phyloP scores from a whole-genome alignment of 92 coral and sea anemone species.

The Metridium senile region DNA sequence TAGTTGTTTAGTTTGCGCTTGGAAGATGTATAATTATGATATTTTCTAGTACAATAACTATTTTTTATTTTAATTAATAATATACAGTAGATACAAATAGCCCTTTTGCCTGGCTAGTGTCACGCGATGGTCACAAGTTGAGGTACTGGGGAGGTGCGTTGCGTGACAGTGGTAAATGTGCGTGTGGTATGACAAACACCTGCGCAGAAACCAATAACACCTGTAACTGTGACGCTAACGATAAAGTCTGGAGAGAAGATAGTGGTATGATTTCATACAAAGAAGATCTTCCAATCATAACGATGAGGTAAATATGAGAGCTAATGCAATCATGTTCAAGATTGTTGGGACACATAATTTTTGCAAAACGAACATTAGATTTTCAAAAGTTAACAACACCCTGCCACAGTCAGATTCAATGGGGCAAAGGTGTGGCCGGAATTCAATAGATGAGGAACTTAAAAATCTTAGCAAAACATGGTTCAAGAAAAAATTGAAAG shows the following conservation, averaged over 20 bases:
- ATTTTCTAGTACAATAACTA: background rate
- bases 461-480: too few relatives aligned
- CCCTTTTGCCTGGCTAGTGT: conserved; percentile 12
- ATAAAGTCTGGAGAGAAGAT: conserved; percentile 9
- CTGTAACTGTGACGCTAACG: conserved; percentile 34
- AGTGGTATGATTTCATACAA: conserved; percentile 30
- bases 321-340: background rate
- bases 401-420: too few relatives aligned
- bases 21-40: background rate
- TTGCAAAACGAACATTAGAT: too few relatives aligned
- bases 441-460: too few relatives aligned
- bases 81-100: background rate
- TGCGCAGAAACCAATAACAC: background rate
- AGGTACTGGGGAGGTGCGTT: conserved; percentile 29
- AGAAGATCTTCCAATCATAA: conserved; percentile 32
- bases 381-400: too few relatives aligned
- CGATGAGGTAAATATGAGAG: conserved; percentile 5
- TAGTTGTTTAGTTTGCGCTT: too few relatives aligned
- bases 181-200: conserved; percentile 9
- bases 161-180: conserved; percentile 22
- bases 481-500: too few relatives aligned
- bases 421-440: too few relatives aligned
- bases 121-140: conserved; percentile 9
- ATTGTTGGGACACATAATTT: too few relatives aligned
- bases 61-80: too few relatives aligned